Evolutionary conservation across 2,113 vertebrate genomes (phyloP).

Genomic region (Lethenteron reissneri): DNA sequence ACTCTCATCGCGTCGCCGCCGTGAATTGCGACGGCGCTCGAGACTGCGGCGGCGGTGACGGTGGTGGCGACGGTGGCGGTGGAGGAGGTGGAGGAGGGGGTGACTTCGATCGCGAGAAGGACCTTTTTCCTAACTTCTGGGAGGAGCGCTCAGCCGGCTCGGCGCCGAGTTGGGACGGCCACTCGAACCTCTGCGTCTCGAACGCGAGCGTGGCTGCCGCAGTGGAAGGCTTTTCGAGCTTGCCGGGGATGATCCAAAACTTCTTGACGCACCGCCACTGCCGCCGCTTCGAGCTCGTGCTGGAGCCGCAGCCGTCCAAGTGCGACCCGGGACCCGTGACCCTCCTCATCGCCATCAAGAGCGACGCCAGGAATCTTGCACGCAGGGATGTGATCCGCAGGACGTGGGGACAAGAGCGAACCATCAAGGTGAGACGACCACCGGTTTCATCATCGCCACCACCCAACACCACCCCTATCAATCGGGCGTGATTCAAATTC

Average conservation of each 20-base stretch:
- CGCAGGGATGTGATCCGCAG: neutral
- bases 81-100: too few species aligned
- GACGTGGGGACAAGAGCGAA: neutral
- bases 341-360: conserved; percentile 1
- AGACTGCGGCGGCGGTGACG: too few species aligned
- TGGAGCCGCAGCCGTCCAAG: neutral
- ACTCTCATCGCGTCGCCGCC: too few species aligned
- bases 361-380: neutral
- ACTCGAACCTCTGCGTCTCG: neutral
- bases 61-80: too few species aligned
- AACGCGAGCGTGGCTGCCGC: neutral
- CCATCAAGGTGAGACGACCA: neutral
- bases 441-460: too few species aligned
- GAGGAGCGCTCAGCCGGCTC: too few species aligned
- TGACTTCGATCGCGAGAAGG: too few species aligned
- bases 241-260: neutral
- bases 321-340: neutral
- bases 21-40: too few species aligned
- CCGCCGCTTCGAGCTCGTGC: neutral
- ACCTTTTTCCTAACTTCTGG: too few species aligned
- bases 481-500: too few species aligned
- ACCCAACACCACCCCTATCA: too few species aligned
- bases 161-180: neutral
- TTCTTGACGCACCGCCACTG: neutral
- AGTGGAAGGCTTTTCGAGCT: neutral